phyloP scores from a whole-genome alignment of 2,113 vertebrate genomes.

The Chionis minor region DNA sequence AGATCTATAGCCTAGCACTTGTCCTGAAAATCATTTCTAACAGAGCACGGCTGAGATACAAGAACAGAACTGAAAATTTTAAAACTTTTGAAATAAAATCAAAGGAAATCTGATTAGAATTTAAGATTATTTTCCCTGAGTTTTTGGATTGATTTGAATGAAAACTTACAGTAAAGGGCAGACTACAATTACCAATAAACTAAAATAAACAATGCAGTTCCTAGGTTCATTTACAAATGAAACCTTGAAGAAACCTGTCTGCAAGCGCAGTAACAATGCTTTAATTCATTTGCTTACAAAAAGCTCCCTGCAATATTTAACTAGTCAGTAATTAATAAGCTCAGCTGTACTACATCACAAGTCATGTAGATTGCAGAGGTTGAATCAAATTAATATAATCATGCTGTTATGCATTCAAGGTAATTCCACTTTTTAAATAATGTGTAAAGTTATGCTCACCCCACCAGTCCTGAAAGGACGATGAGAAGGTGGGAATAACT shows the following conservation, averaged over 20 bases:
- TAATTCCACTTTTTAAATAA: background rate
- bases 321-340: constrained; percentile 34
- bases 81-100: background rate
- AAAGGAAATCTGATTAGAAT: background rate
- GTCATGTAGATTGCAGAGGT: background rate
- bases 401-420: background rate
- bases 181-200: background rate
- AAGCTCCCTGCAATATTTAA: constrained; percentile 15
- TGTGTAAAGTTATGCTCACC: background rate
- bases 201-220: background rate
- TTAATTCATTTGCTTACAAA: background rate
- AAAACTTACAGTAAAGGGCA: background rate
- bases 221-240: background rate
- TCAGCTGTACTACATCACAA: constrained; percentile 29
- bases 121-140: background rate
- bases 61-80: background rate
- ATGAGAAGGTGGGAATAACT: background rate
- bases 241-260: background rate
- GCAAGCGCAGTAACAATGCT: background rate
- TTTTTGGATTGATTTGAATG: background rate
- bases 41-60: background rate
- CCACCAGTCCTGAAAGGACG: background rate
- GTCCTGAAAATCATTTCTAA: background rate
- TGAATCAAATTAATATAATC: constrained; percentile 6
- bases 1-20: background rate